Evolutionary conservation across 2,797 vertebrate species (phyloP).

Genomic region (Mallotus villosus): DNA sequence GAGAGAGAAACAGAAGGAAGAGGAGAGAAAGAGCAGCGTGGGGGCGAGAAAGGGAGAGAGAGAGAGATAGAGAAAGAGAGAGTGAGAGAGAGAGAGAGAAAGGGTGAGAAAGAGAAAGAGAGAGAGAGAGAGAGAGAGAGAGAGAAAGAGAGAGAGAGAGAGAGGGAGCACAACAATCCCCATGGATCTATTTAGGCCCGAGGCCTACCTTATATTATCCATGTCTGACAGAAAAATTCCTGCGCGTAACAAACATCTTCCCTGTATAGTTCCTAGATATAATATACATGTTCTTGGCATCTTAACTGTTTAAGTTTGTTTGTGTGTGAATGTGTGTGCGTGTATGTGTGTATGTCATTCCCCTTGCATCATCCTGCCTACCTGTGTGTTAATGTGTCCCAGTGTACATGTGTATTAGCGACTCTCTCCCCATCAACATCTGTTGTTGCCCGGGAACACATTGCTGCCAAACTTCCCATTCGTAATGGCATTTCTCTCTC

Average conservation of each 20-base stretch:
- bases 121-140: not conserved
- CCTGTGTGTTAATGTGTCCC: slow-evolving; percentile 16
- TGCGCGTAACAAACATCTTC: not conserved
- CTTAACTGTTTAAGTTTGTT: not conserved
- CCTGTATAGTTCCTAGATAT: not conserved
- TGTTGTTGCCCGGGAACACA: slow-evolving; percentile 20
- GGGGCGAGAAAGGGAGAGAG: not conserved
- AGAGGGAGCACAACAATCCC: not conserved
- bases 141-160: not conserved
- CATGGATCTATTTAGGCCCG: slow-evolving; percentile 36
- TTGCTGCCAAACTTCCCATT: slow-evolving; percentile 41
- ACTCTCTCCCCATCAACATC: slow-evolving; percentile 26
- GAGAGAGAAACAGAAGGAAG: slow-evolving; percentile 42
- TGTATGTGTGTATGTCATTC: slow-evolving; percentile 4
- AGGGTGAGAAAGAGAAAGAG: not conserved
- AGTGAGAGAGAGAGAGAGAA: not conserved
- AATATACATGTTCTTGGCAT: not conserved
- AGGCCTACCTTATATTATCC: slow-evolving; percentile 22
- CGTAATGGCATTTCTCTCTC: slow-evolving; percentile 20
- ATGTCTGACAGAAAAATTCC: not conserved
- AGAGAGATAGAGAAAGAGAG: slow-evolving; percentile 4
- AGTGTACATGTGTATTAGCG: slow-evolving; percentile 12
- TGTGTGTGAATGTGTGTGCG: slow-evolving; percentile 1
- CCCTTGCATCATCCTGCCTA: not conserved
- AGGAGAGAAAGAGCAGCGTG: not conserved